Evolutionary conservation across 1,140 invertebrate species (phyloP).

Genomic region (Drosophila lini): DNA sequence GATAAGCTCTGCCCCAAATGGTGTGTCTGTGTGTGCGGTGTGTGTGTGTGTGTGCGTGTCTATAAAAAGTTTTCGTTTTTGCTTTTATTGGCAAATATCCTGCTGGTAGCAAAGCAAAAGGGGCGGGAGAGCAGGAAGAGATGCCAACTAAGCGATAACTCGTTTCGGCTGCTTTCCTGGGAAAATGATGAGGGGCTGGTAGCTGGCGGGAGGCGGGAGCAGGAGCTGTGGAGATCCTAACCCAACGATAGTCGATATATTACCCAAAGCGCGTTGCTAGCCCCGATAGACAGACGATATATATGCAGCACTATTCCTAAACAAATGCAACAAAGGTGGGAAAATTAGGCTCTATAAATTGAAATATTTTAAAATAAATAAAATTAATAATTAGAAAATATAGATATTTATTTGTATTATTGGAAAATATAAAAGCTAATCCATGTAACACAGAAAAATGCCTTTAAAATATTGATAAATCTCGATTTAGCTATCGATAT

Average conservation of each 20-base stretch:
- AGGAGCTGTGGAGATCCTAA: constrained; percentile 55
- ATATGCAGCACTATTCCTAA: constrained; percentile 17
- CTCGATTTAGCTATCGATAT: not conserved
- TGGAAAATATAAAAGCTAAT: too few relatives aligned
- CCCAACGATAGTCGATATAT: constrained; percentile 46
- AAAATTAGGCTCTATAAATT: not conserved
- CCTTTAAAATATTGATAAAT: not conserved
- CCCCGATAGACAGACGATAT: constrained; percentile 54
- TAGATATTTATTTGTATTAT: not conserved
- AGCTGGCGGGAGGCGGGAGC: not conserved
- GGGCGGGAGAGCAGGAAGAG: constrained; percentile 28
- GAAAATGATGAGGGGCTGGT: constrained; percentile 6
- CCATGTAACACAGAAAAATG: too few relatives aligned
- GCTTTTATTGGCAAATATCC: constrained; percentile 82
- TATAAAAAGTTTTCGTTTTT: constrained; percentile 75
- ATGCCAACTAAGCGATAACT: constrained; percentile 74
- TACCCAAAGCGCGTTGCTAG: constrained; percentile 32
- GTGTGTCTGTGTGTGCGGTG: constrained; percentile 25
- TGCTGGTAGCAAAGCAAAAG: constrained; percentile 57
- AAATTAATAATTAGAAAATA: not conserved
- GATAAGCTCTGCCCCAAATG: constrained; percentile 67
- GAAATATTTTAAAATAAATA: not conserved
- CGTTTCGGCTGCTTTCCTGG: constrained; percentile 64
- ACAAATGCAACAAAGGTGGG: not conserved
- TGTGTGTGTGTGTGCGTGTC: constrained; percentile 57